These are phyloP conservation scores for Drosophila infuscata DNA, from an alignment of 2,888 invertebrate genomes.

Conservation along the genomic window DNA sequence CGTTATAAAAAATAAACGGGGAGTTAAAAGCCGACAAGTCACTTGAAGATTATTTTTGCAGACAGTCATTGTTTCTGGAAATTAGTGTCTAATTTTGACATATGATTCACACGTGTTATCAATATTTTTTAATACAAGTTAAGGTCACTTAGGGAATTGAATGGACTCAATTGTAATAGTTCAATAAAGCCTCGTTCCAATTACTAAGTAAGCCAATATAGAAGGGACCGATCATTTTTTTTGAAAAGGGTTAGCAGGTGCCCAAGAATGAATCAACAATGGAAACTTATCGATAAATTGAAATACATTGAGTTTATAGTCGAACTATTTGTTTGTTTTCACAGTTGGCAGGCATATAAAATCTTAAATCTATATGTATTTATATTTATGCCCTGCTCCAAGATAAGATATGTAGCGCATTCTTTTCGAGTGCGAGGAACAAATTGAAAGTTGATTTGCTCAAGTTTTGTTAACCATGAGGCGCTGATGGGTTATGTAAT, in stretches of 20 bases:
- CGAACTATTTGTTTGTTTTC: constrained; percentile 9
- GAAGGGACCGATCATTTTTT: background rate
- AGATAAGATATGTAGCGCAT: constrained; percentile 68
- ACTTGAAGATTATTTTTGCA: constrained; percentile 33
- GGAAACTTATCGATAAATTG: constrained; percentile 18
- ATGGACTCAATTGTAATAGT: background rate
- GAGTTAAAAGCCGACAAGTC: constrained; percentile 9
- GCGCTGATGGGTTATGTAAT: constrained; percentile 33
- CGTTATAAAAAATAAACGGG: background rate
- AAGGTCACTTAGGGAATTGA: background rate
- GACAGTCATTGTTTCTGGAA: background rate
- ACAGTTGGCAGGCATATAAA: constrained; percentile 19
- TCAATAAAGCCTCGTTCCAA: background rate
- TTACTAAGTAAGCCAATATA: background rate
- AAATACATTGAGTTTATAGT: constrained; percentile 16
- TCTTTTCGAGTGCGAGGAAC: constrained; percentile 41
- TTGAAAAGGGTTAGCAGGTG: background rate
- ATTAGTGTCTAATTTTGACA: background rate
- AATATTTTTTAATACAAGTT: background rate
- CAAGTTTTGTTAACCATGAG: constrained; percentile 37
- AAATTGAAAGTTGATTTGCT: constrained; percentile 26
- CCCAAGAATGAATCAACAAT: background rate
- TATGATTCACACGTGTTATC: background rate
- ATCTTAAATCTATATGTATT: constrained; percentile 35
- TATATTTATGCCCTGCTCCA: constrained; percentile 38